Evolutionary conservation across 2,797 vertebrate genomes (phyloP).

Genomic region (Balearica regulorum): DNA sequence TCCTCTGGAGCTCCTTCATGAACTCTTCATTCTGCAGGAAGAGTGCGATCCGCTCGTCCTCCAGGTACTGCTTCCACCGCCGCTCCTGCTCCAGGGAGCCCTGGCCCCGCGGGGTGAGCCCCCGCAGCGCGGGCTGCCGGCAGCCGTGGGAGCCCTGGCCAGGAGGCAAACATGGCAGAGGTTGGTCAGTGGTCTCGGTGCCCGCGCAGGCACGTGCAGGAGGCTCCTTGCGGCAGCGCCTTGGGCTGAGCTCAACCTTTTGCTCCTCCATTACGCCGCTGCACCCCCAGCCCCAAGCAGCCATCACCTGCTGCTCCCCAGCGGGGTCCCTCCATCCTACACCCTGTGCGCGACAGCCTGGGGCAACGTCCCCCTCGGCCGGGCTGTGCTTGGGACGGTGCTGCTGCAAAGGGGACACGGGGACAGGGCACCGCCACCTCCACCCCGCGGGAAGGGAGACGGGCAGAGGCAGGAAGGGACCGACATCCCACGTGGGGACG

Average conservation of each 20-base stretch:
- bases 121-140: neutral
- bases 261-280: fast-evolving
- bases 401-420: neutral
- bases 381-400: fast-evolving
- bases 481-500: fast-evolving
- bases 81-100: slow-evolving; percentile 83
- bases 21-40: slow-evolving; percentile 98
- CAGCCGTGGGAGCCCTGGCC: slow-evolving; percentile 74
- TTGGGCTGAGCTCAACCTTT: neutral
- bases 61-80: slow-evolving; percentile 93
- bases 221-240: neutral
- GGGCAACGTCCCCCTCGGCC: fast-evolving
- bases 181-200: fast-evolving
- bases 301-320: neutral
- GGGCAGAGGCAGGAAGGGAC: neutral
- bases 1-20: slow-evolving; percentile 95
- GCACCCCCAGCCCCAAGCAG: fast-evolving
- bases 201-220: fast-evolving
- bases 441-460: fast-evolving
- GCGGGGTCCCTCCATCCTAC: neutral
- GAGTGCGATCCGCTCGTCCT: slow-evolving; percentile 93
- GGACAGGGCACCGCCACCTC: neutral
- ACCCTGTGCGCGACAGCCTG: fast-evolving
- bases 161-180: neutral
- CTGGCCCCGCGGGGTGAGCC: slow-evolving; percentile 3